phyloP scores from a whole-genome alignment of 2,113 vertebrate genomes.

The Aplodontia rufa region DNA sequence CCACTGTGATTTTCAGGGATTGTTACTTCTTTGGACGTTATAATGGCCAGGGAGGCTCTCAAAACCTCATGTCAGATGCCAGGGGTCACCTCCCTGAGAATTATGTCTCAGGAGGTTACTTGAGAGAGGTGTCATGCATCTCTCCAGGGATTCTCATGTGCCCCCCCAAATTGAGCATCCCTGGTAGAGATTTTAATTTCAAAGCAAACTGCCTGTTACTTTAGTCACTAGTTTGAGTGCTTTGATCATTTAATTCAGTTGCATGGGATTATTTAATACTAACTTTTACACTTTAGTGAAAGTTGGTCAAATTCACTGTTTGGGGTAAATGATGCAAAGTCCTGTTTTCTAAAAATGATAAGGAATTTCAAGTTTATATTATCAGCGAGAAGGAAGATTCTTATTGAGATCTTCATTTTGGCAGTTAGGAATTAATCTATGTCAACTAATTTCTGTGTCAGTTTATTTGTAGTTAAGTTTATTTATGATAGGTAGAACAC shows the following conservation, averaged over 20 bases:
- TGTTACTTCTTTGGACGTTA: background rate
- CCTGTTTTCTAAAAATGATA: background rate
- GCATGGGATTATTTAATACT: too few species aligned
- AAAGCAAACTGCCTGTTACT: background rate
- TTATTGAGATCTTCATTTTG: slow-evolving; percentile 9
- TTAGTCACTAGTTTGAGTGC: background rate
- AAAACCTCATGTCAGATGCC: background rate
- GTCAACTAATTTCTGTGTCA: background rate
- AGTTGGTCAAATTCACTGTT: background rate
- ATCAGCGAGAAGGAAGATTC: background rate
- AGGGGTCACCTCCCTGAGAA: background rate
- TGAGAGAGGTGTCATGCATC: background rate
- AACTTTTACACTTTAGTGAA: background rate
- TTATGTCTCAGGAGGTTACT: background rate
- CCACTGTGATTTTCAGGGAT: background rate
- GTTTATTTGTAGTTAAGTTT: background rate
- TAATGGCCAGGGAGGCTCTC: background rate
- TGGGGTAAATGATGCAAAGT: background rate
- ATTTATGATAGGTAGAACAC: background rate
- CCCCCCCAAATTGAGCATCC: background rate
- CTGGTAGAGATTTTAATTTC: background rate
- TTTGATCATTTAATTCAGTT: background rate
- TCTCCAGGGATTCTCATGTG: background rate
- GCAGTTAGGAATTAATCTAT: background rate
- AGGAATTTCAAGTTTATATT: slow-evolving; percentile 24